phyloP scores from a whole-genome alignment of 2,113 vertebrate species.

The Polyodon spathula region DNA sequence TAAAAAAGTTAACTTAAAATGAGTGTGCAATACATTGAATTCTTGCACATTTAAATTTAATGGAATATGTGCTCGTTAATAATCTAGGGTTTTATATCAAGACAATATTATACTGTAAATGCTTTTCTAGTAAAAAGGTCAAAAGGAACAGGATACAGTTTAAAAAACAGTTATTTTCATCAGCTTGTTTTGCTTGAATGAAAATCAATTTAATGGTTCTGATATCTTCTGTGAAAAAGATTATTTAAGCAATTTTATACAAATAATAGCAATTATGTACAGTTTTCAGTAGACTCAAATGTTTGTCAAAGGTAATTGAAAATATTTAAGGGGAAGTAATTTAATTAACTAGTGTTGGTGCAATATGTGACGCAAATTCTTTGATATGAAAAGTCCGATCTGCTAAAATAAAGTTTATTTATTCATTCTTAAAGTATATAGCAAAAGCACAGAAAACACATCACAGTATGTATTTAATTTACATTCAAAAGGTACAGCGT shows the following conservation, averaged over 20 bases:
- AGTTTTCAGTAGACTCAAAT: not conserved
- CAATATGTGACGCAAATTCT: not conserved
- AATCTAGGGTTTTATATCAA: no score
- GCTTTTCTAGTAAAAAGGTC: not conserved
- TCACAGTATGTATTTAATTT: no score
- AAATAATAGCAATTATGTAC: not conserved
- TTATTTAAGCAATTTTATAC: not conserved
- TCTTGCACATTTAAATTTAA: no score
- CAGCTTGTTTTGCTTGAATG: not conserved
- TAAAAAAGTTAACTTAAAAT: no score
- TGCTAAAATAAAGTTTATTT: no score
- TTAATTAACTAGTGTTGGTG: not conserved
- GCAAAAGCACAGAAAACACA: no score
- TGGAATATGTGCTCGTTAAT: no score
- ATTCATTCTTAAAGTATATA: no score
- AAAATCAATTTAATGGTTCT: not conserved
- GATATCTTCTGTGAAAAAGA: not conserved
- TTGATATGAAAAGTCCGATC: no score
- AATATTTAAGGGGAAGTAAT: not conserved
- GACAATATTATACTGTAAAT: no score
- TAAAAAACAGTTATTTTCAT: not conserved
- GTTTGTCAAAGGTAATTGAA: not conserved
- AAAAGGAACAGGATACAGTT: not conserved
- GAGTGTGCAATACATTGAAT: no score
- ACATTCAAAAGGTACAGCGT: conserved; percentile 38